phyloP scores from a whole-genome alignment of 2,888 invertebrate species.

The Ecdyonurus torrentis region DNA sequence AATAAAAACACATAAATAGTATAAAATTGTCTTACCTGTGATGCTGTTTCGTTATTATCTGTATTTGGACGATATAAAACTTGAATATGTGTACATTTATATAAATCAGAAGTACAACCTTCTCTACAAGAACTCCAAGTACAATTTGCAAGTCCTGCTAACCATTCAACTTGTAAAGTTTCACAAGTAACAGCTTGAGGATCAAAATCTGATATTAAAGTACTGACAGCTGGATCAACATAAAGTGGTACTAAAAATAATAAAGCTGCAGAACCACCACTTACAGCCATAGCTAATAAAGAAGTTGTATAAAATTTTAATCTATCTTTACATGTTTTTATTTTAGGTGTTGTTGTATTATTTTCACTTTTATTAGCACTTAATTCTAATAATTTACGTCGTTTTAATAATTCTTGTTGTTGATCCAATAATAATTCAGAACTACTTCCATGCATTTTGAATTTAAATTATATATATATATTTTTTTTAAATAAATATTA shows the following conservation, averaged over 20 bases:
- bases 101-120: constrained; percentile 64
- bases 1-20: too few species aligned
- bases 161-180: constrained; percentile 50
- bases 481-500: background rate
- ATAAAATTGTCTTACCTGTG: too few species aligned
- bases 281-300: background rate
- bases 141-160: constrained; percentile 57
- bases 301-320: background rate
- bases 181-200: constrained; percentile 55
- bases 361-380: background rate
- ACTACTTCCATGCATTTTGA: background rate
- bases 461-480: too few species aligned
- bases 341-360: background rate
- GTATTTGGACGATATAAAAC: constrained; percentile 36
- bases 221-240: constrained; percentile 48
- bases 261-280: constrained; percentile 30
- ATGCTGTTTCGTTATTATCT: too few species aligned
- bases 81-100: constrained; percentile 48
- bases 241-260: constrained; percentile 56
- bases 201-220: constrained; percentile 44
- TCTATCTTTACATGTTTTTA: background rate
- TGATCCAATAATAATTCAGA: background rate
- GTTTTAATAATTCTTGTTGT: background rate
- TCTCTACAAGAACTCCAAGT: constrained; percentile 66
- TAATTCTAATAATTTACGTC: background rate